Evolutionary conservation across 2,797 vertebrate species (phyloP), one percentile per base, ranked within the genome.

Genomic region (Thaleichthys pacificus): DNA sequence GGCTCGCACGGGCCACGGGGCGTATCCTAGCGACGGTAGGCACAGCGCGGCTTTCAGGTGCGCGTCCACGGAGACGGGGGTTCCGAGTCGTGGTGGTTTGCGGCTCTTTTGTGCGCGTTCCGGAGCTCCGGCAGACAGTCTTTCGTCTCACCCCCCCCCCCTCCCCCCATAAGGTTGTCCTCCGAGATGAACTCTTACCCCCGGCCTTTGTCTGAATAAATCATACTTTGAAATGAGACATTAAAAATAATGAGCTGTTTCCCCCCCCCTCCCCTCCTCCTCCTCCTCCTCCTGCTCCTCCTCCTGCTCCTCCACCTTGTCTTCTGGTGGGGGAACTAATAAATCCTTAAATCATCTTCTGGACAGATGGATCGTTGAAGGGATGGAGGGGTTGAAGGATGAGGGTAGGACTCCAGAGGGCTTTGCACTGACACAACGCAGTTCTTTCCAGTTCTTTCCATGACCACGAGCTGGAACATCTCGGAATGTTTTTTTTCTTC

Each of bases 381-480:
- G 49, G 49, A 51, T 8, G 14, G 49, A 51, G 22, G 26, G 64
- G 70, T 22, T 5, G 32, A 35, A 35, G 32, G 32, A 28, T 28
- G 28, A 28, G 49, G 8, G 47, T 2, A 1, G 2, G 61, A 19
- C 6, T 8, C 15, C 19, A 2, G 7, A 6, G 15, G 15, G 28
- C 0, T 73, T 73, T 76, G 67, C 68, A 56, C 32, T 66, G 58
- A 66, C 68, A 78, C 76, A 71, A 61, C 2, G 28, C 17, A 5
- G 19, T 30, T 70, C 61, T 85, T 73, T 17, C 76, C 72, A 82
- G n/a, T 69, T 71, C 71, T 77, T 76, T 80, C 74, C 71, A 32
- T 5, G 35, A 32, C 58, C 24, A 61, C 61, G 30, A 42, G 54
- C 12, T 58, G 51, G 15, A 35, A 35, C 32, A 35, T 35, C 32